Conservation (phyloP, 2,888 invertebrate species). For the Orthosia incerta region DNA sequence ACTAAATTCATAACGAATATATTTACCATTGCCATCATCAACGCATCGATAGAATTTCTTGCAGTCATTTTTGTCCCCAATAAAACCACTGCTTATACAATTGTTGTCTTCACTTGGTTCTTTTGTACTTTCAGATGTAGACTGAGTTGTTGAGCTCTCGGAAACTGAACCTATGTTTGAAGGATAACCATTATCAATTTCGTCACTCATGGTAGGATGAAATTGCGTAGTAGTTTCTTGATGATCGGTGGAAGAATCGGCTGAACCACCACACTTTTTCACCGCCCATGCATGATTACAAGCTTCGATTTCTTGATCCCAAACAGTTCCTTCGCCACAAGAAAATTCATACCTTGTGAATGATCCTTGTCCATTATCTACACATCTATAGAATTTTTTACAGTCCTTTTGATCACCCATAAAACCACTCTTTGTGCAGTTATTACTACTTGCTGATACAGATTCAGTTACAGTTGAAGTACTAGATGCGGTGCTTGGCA, state of each 20-base stretch:
- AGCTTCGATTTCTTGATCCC: conserved; percentile 90
- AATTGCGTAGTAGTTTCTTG: conserved; percentile 58
- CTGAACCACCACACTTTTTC: conserved; percentile 70
- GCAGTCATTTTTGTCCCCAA: conserved; percentile 89
- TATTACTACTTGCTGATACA: conserved; percentile 7
- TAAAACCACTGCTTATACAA: conserved; percentile 90
- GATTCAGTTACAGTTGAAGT: conserved; percentile 38
- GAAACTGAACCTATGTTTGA: conserved; percentile 36
- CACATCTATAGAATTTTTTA: conserved; percentile 93
- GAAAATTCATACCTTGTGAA: conserved; percentile 90
- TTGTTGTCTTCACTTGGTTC: conserved; percentile 47
- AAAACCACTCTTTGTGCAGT: conserved; percentile 89
- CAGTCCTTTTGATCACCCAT: conserved; percentile 91
- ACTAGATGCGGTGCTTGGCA: conserved; percentile 19
- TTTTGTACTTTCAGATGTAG: conserved; percentile 50
- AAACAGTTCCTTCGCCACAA: conserved; percentile 92
- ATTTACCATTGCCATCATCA: conserved; percentile 81
- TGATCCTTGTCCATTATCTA: conserved; percentile 86
- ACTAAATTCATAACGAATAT: conserved; percentile 87
- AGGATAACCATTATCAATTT: conserved; percentile 56
- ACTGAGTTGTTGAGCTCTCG: conserved; percentile 44
- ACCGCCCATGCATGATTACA: conserved; percentile 91
- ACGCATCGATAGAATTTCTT: conserved; percentile 93
- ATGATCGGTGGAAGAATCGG: conserved; percentile 48
- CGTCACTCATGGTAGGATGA: conserved; percentile 49